phyloP scores from a whole-genome alignment of 2,797 vertebrate species.

The Loriculus beryllinus region DNA sequence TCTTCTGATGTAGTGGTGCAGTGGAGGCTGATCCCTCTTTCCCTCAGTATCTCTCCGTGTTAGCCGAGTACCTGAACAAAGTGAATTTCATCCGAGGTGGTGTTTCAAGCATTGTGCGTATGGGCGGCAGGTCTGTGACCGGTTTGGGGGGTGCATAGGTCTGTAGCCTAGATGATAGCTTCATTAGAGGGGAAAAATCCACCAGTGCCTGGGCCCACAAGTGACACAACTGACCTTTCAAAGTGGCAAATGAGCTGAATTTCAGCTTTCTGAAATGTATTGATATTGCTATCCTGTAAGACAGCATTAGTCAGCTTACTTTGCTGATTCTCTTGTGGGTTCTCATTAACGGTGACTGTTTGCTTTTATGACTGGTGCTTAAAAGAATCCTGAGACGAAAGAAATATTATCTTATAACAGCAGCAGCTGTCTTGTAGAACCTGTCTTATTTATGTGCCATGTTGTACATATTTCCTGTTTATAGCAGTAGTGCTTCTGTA shows the following conservation, averaged over 20 bases:
- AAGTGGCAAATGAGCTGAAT: background rate
- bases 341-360: background rate
- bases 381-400: background rate
- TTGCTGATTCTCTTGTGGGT: background rate
- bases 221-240: background rate
- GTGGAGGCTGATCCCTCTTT: slow-evolving; percentile 34
- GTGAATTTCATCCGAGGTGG: slow-evolving; percentile 76
- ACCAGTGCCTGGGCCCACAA: background rate
- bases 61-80: slow-evolving; percentile 71
- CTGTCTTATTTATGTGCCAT: background rate
- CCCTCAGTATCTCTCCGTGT: slow-evolving; percentile 46
- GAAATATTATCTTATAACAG: background rate
- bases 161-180: background rate
- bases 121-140: background rate
- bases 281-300: background rate
- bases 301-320: background rate
- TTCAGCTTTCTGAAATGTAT: background rate
- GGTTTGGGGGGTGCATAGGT: background rate
- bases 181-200: background rate
- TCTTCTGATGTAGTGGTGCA: background rate
- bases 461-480: background rate
- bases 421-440: background rate
- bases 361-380: background rate
- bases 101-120: slow-evolving; percentile 74
- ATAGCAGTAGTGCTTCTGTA: background rate